Evolutionary conservation across 2,797 vertebrate genomes (phyloP), one percentile per base, ranked within the genome.

Genomic region (Fringilla coelebs): DNA sequence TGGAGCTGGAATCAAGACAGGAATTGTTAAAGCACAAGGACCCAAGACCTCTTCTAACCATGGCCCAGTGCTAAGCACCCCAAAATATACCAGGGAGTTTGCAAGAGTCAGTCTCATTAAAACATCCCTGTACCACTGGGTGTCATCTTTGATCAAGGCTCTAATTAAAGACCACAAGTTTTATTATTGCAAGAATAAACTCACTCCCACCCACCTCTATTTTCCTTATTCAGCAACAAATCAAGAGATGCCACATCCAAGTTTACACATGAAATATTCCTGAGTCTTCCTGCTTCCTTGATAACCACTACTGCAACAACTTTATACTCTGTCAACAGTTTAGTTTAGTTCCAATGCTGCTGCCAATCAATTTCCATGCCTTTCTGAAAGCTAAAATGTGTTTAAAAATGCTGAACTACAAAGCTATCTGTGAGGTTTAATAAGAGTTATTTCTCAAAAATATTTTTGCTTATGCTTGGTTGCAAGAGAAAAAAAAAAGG

Each of bases 1-100:
- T 80, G 98, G 97, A 97, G 98, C 98, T 98, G 94, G 7, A 97
- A 96, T 52, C 45, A 65, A 85, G 29, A 93, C 49, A 92, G 51
- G 13, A 73, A 55, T 1, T 4, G 90, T 93, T 92, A 94, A 72
- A 58, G 61, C 43, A 90, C 73, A 84, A 74, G 22, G 66, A 52
- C 28, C 9, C 40, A 32, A 51, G 13, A 45, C 0, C 20, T 55
- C 26, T 72, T 45, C 31, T 48, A 48, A 48, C 20, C 21, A 34
- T 1, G 13, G 25, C 8, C 22, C 6, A 1, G 6, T 0, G 34
- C 8, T 21, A 40, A 82, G 38, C 54, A 77, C 19, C 26, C 26
- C 63, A 49, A 41, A 43, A 63, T 2, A 40, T 0, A 1, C 6
- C 71, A 83, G 13, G 63, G 15, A 66, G 29, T 6, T 46, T 51